phyloP scores from a whole-genome alignment of 2,797 vertebrate genomes.

The Intellagama lesueurii region DNA sequence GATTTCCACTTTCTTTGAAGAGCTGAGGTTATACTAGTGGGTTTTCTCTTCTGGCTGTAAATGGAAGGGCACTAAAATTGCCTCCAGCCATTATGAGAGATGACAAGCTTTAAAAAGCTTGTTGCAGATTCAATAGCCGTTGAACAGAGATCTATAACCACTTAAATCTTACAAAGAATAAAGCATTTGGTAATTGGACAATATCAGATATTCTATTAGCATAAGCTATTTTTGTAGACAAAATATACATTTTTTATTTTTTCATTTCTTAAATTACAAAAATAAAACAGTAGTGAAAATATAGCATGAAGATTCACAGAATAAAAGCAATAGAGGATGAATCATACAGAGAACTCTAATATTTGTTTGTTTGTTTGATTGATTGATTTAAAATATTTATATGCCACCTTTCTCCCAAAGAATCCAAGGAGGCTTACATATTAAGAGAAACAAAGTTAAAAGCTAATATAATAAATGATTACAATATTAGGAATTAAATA shows the following conservation, averaged over 20 bases:
- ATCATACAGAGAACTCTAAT: not conserved
- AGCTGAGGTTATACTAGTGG: not conserved
- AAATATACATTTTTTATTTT: not conserved
- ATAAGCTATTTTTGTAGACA: not conserved
- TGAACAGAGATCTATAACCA: not conserved
- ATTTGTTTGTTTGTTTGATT: not conserved
- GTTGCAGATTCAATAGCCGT: not conserved
- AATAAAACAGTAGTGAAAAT: not conserved
- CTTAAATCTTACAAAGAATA: not conserved
- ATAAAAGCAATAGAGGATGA: not conserved
- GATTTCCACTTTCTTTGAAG: conserved; percentile 5
- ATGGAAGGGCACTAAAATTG: conserved; percentile 11
- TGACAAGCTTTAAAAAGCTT: not conserved
- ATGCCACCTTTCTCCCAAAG: no score
- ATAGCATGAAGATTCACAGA: not conserved
- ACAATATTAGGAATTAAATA: no score
- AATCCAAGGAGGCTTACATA: no score
- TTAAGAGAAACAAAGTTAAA: not conserved
- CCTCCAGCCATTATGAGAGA: not conserved
- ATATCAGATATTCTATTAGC: not conserved
- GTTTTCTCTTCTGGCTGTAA: conserved; percentile 13
- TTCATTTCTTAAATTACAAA: not conserved
- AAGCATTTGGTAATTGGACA: not conserved
- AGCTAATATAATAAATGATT: no score
- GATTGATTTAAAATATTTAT: not conserved